These are phyloP conservation scores for Drosophila multiciliata DNA, from an alignment of 2,888 invertebrate species.

Conservation along the genomic window DNA sequence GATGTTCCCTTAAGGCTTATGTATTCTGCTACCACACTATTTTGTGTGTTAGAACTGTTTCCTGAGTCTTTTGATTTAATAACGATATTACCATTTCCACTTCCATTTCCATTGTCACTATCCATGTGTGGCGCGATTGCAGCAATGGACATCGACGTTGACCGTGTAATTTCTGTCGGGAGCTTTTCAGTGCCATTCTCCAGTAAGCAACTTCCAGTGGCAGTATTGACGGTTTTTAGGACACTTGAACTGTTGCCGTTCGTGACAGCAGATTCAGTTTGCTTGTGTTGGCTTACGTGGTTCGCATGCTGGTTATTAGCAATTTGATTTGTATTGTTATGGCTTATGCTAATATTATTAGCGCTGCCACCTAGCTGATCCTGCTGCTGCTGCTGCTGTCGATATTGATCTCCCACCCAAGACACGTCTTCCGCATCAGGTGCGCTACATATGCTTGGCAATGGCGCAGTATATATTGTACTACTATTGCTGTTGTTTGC, in stretches of 20 bases:
- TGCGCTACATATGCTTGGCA: conserved; percentile 43
- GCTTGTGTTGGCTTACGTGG: conserved; percentile 55
- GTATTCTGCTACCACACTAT: conserved; percentile 34
- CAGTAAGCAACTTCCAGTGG: conserved; percentile 25
- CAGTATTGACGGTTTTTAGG: conserved; percentile 30
- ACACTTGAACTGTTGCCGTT: conserved; percentile 28
- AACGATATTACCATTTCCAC: conserved; percentile 24
- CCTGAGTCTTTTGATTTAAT: conserved; percentile 38
- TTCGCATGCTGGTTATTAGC: conserved; percentile 61
- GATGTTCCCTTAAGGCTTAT: conserved; percentile 42
- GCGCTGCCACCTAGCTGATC: conserved; percentile 37
- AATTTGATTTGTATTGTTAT: conserved; percentile 52
- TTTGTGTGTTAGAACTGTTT: conserved; percentile 44
- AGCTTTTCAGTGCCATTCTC: conserved; percentile 54
- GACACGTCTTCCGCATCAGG: conserved; percentile 51
- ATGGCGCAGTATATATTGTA: conserved; percentile 45
- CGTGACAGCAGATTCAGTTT: conserved; percentile 34
- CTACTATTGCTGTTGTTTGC: conserved; percentile 45
- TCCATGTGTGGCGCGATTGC: conserved; percentile 30
- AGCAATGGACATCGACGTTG: conserved; percentile 17
- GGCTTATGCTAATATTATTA: conserved; percentile 42
- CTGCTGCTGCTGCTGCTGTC: conserved; percentile 53
- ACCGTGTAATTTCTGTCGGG: conserved; percentile 36
- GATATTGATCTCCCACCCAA: conserved; percentile 63
- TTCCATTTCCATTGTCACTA: conserved; percentile 28